Conservation (phyloP, 2,797 vertebrate genomes). For the Cephalopachus bancanus region DNA sequence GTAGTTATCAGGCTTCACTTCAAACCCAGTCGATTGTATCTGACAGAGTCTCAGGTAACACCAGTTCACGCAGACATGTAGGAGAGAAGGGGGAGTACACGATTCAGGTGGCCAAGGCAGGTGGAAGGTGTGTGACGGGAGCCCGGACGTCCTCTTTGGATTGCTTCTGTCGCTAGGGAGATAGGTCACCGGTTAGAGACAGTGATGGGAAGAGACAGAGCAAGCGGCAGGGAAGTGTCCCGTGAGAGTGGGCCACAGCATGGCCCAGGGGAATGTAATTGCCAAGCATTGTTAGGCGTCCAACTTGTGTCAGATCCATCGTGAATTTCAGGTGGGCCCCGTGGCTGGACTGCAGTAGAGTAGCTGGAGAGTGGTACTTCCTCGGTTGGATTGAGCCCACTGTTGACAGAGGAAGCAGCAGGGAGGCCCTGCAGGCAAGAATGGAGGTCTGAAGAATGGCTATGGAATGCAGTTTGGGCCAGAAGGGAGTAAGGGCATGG, state of each 20-base stretch:
- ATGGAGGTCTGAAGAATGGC: neutral
- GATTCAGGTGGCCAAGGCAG: too few relatives aligned
- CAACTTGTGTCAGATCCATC: neutral
- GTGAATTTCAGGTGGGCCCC: neutral
- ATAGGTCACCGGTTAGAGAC: too few relatives aligned
- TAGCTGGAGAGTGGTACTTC: neutral
- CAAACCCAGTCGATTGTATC: neutral
- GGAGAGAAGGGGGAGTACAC: neutral
- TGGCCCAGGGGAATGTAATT: neutral
- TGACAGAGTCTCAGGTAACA: neutral
- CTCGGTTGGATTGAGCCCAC: neutral
- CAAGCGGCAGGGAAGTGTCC: neutral
- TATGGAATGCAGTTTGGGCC: neutral
- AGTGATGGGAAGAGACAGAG: too few relatives aligned
- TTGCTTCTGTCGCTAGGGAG: too few relatives aligned
- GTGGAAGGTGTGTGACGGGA: too few relatives aligned
- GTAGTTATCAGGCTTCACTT: conserved; percentile 86
- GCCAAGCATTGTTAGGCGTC: neutral
- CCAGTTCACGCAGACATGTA: neutral
- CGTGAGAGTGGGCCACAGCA: neutral
- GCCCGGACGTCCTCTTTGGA: too few relatives aligned
- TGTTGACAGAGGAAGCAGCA: neutral
- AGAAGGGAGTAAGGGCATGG: neutral
- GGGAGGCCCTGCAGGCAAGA: neutral
- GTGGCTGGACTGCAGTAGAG: neutral